Evolutionary conservation across 2,888 invertebrate species (phyloP).

Genomic region (Trichogramma evanescens): DNA sequence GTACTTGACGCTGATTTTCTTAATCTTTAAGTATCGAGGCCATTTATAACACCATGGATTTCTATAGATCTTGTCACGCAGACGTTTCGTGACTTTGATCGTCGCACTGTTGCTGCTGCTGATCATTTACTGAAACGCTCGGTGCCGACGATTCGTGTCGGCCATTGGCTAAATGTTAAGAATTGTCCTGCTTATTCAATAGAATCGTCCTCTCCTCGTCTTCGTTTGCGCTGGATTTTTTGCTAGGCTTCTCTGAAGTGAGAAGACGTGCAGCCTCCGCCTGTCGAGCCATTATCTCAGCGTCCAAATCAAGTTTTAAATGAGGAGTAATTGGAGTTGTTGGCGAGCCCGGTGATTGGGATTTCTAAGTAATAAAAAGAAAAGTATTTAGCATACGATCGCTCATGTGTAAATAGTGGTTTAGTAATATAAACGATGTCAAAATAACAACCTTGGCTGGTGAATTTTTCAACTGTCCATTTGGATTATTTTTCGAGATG

Average conservation of each 20-base stretch:
- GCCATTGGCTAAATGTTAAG: constrained; percentile 41
- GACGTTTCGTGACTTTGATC: constrained; percentile 27
- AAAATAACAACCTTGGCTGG: constrained; percentile 34
- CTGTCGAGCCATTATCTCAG: constrained; percentile 31
- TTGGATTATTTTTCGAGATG: constrained; percentile 34
- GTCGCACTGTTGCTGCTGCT: constrained; percentile 24
- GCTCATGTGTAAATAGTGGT: no score
- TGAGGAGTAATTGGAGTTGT: constrained; percentile 11
- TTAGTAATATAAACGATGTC: not conserved
- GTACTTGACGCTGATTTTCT: no score
- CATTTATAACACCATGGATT: no score
- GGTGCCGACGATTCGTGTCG: constrained; percentile 29
- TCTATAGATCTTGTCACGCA: constrained; percentile 30
- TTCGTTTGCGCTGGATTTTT: constrained; percentile 23
- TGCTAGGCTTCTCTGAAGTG: constrained; percentile 26
- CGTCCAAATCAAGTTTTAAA: constrained; percentile 29
- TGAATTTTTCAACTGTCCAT: constrained; percentile 40
- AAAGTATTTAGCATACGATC: not conserved
- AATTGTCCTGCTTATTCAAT: constrained; percentile 23
- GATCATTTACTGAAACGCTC: not conserved
- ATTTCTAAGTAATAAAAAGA: constrained; percentile 7
- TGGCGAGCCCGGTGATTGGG: no score
- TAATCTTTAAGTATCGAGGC: no score
- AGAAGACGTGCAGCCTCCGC: constrained; percentile 29
- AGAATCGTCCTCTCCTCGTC: constrained; percentile 39